Percentiles rank a stretch among this genome's conserved stretches.
Conservation (phyloP, 92 coral and sea anemone genomes). For the Epizoanthus ramosus region DNA sequence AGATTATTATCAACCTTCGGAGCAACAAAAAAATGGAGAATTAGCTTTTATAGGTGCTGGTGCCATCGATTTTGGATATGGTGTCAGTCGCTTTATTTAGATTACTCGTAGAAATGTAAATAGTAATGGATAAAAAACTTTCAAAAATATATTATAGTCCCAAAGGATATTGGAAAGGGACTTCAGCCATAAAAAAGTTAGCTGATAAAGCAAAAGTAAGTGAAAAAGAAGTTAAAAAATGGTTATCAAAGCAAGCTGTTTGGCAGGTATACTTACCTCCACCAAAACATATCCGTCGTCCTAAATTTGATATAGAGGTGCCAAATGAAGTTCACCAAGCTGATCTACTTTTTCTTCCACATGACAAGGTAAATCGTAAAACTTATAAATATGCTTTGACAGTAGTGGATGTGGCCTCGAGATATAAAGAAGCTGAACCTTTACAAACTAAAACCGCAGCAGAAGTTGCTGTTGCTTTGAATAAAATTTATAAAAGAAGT, state of each 20-base stretch:
- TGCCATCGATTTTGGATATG: too few relatives aligned
- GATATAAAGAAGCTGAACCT: conserved; percentile 44
- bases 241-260: too few relatives aligned
- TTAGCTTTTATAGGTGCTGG: too few relatives aligned
- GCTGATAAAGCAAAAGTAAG: neutral
- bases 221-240: too few relatives aligned
- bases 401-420: conserved; percentile 35
- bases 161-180: neutral
- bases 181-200: neutral
- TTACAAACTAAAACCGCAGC: conserved; percentile 30
- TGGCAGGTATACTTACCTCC: too few relatives aligned
- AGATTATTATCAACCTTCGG: conserved; percentile 16
- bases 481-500: conserved; percentile 38
- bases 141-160: conserved; percentile 7
- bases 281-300: neutral
- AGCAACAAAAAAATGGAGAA: conserved; percentile 26
- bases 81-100: too few relatives aligned
- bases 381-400: too few relatives aligned
- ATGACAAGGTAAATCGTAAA: conserved; percentile 28
- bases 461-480: conserved; percentile 38
- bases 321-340: conserved; percentile 42
- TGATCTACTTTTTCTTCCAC: conserved; percentile 27
- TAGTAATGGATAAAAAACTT: too few relatives aligned
- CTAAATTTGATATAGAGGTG: neutral
- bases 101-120: too few relatives aligned